Evolutionary conservation across 2,113 vertebrate species (phyloP), one percentile per base, ranked within the genome.

Genomic region (Hylia prasina): DNA sequence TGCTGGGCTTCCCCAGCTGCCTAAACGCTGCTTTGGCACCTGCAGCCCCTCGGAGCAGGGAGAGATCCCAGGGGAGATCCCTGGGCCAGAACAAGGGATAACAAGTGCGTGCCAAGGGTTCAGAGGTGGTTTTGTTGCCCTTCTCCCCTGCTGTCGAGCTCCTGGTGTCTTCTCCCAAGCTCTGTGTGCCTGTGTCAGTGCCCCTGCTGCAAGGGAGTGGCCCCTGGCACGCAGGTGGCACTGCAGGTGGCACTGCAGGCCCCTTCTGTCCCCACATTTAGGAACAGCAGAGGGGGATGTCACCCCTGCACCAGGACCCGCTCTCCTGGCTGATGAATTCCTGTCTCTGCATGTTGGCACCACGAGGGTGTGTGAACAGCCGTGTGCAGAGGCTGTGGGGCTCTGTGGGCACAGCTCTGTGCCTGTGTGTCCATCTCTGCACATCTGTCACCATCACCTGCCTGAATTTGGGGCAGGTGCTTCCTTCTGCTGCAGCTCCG

Each of bases 61-160:
- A 5, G 19, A 37, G 35, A 45, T 0, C 4, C 54, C 63, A 5
- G 0, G 63, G 12, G 0, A 8, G 7, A 27, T 40, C 70, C 35
- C 13, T 1, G 4, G 7, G 8, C 5, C 19, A 7, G 33, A 6
- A 7, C 37, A 22, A 0, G 0, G 40, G 48, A 48, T 0, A 1
- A 19, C 61, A 15, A 47, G 24, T 10, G 18, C 0, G 1, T 9
- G 18, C 39, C 10, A 3, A 2, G n/a, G 39, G 39, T 31, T 65
- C 35, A 4, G 40, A 23, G 70, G 1, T 15, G 78, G 30, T 9
- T 87, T 70, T 22, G 2, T 0, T 17, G n/a, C 53, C 3, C n/a
- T n/a, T n/a, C n/a, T n/a, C n/a, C n/a, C n/a, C n/a, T n/a, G n/a
- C n/a, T n/a, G n/a, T n/a, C n/a, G n/a, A n/a, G 80, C 53, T 54